Conservation (phyloP, 2,113 vertebrate genomes). For the Ammodytes marinus region DNA sequence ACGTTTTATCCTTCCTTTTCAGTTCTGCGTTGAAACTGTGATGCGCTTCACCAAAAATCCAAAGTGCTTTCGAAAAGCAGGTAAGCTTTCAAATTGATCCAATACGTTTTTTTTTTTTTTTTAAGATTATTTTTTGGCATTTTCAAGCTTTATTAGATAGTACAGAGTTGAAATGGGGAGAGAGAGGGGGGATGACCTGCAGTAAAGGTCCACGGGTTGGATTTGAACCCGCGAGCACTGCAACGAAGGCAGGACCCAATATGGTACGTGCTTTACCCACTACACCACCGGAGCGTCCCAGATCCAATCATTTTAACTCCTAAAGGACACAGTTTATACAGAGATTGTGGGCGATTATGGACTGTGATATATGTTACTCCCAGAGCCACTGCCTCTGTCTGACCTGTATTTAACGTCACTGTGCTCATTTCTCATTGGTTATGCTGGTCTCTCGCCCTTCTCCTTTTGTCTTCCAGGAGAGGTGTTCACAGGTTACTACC, state of each 20-base stretch:
- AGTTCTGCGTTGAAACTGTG: constrained; percentile 91
- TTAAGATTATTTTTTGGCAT: too few relatives aligned
- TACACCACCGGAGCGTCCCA: too few relatives aligned
- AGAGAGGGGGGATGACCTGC: too few relatives aligned
- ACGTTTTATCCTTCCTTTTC: constrained; percentile 16
- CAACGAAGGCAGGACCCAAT: too few relatives aligned
- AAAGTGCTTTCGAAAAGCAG: constrained; percentile 89
- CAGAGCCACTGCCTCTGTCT: background rate
- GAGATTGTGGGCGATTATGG: background rate
- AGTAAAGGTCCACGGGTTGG: too few relatives aligned
- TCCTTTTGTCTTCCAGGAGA: constrained; percentile 80
- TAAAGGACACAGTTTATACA: background rate
- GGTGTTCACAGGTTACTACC: constrained; percentile 90
- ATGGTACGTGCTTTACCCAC: too few relatives aligned
- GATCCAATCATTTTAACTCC: background rate
- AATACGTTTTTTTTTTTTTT: too few relatives aligned
- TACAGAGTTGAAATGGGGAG: too few relatives aligned
- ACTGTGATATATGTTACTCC: background rate
- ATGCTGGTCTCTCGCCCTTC: background rate
- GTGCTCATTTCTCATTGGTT: background rate
- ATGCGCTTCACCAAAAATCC: constrained; percentile 84
- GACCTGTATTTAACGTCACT: background rate
- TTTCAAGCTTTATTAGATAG: too few relatives aligned
- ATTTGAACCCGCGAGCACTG: too few relatives aligned
- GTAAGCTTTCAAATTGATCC: constrained; percentile 69